These are phyloP conservation scores for Luperina testacea DNA, from an alignment of 2,888 invertebrate species.

Conservation along the genomic window DNA sequence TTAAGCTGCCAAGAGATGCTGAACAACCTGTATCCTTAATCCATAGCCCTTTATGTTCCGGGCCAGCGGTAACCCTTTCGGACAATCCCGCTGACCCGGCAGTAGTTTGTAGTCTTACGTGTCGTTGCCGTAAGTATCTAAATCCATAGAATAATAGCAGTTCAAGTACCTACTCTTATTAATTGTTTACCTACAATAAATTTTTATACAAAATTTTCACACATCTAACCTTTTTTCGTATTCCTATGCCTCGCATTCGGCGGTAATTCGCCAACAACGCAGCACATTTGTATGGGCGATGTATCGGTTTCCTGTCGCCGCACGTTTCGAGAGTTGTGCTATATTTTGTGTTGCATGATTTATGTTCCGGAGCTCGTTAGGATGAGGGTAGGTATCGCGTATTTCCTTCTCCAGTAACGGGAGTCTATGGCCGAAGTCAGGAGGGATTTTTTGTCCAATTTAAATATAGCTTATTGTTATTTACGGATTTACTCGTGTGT, in stretches of 20 bases:
- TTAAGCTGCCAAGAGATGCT: neutral
- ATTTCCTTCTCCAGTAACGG: conserved; percentile 7
- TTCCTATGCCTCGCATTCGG: neutral
- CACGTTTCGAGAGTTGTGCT: conserved; percentile 33
- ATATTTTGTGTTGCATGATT: conserved; percentile 45
- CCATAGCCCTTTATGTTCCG: too few relatives aligned
- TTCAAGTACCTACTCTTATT: too few relatives aligned
- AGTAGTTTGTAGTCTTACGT: neutral
- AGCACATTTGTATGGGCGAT: conserved; percentile 44
- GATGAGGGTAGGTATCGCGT: neutral
- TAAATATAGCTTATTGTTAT: neutral
- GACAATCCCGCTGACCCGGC: too few relatives aligned
- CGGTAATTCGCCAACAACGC: conserved; percentile 19
- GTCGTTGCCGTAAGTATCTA: neutral
- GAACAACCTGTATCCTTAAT: too few relatives aligned
- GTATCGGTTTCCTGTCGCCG: conserved; percentile 35
- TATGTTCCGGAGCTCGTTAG: conserved; percentile 32
- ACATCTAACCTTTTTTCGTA: neutral
- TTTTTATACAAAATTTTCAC: neutral
- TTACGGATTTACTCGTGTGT: neutral
- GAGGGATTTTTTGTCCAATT: neutral
- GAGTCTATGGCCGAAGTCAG: neutral
- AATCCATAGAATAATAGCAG: neutral
- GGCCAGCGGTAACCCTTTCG: too few relatives aligned
- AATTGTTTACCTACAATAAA: neutral